These are phyloP conservation scores for Erebia aethiops DNA, from an alignment of 2,888 invertebrate species.

Conservation along the genomic window DNA sequence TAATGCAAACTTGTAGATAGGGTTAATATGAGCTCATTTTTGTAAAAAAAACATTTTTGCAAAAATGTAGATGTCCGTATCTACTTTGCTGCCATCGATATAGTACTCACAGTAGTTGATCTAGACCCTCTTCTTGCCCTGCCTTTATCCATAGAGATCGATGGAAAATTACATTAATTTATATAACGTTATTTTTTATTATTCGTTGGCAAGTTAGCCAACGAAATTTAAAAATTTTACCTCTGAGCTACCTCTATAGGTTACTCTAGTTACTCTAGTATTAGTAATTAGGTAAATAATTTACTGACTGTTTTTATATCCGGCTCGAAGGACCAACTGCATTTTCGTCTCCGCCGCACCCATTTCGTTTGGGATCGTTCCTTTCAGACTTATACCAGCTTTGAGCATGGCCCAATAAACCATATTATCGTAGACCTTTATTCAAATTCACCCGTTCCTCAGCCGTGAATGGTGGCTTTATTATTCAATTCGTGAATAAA, in stretches of 20 bases:
- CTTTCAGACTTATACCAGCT: slow-evolving; percentile 27
- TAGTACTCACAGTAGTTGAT: too few species aligned
- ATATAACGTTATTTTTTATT: too few species aligned
- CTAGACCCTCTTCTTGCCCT: slow-evolving; percentile 35
- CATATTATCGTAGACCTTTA: slow-evolving; percentile 36
- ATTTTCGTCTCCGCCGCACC: background rate
- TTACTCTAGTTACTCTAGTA: too few species aligned
- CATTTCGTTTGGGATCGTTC: slow-evolving; percentile 11
- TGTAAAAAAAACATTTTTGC: too few species aligned
- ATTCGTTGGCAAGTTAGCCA: too few species aligned
- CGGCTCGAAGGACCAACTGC: background rate
- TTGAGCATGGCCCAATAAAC: slow-evolving; percentile 22
- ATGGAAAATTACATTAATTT: slow-evolving; percentile 23
- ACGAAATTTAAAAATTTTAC: too few species aligned
- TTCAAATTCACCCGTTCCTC: slow-evolving; percentile 45
- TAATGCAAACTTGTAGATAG: too few species aligned
- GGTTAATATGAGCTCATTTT: too few species aligned
- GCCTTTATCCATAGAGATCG: slow-evolving; percentile 37
- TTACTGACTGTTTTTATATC: background rate
- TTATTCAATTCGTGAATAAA: slow-evolving; percentile 48
- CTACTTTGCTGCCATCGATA: too few species aligned
- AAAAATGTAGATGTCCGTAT: too few species aligned
- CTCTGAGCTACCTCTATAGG: too few species aligned
- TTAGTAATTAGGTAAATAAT: too few species aligned
- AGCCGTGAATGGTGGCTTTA: slow-evolving; percentile 44